These are phyloP conservation scores for Calonectris borealis DNA, from an alignment of 2,113 vertebrate species.

Conservation along the genomic window DNA sequence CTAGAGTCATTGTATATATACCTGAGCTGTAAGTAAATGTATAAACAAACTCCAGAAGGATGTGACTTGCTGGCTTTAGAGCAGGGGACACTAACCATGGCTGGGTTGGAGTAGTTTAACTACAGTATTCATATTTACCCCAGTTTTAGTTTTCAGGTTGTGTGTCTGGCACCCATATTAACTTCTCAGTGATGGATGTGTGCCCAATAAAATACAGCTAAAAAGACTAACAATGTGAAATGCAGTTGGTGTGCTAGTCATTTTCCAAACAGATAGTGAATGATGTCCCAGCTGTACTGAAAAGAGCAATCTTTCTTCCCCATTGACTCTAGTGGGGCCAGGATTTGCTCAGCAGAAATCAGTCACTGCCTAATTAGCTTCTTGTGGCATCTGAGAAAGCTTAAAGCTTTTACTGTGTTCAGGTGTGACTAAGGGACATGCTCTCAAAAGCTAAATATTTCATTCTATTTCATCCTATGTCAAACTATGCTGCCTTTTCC, in stretches of 20 bases:
- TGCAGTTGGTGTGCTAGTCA: not conserved
- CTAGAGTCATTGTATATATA: not conserved
- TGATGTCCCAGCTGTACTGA: not conserved
- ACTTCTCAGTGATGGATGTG: not conserved
- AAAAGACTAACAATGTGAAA: not conserved
- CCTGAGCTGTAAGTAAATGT: not conserved
- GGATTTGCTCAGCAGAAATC: not conserved
- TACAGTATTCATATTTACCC: not conserved
- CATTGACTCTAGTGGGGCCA: not conserved
- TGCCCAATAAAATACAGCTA: not conserved
- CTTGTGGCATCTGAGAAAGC: not conserved
- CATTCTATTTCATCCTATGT: not conserved
- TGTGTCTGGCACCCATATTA: not conserved
- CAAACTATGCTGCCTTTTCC: not conserved
- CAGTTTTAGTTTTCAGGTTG: not conserved
- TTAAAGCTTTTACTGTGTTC: not conserved
- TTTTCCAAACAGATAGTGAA: not conserved
- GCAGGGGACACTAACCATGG: rapidly evolving
- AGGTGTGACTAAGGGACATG: not conserved
- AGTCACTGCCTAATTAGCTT: not conserved
- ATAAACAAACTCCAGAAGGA: not conserved
- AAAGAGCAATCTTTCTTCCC: not conserved
- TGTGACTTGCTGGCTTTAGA: not conserved
- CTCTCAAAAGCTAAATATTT: not conserved
- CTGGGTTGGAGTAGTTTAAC: not conserved